phyloP scores from a whole-genome alignment of 2,888 invertebrate species.

The Helicoverpa assulta region DNA sequence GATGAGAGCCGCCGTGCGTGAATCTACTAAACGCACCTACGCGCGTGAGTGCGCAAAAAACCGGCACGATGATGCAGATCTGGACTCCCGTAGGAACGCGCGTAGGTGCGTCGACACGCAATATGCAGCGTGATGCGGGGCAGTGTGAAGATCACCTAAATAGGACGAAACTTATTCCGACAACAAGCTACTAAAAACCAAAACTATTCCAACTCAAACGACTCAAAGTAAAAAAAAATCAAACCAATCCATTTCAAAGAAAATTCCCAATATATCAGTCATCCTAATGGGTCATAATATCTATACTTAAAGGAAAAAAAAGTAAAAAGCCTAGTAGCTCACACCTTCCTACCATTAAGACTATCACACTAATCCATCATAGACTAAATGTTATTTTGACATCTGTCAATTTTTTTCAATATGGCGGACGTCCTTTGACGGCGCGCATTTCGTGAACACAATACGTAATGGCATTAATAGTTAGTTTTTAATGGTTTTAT shows the following conservation, averaged over 20 bases:
- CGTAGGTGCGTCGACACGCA: too few species aligned
- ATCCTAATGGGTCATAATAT: slow-evolving; percentile 28
- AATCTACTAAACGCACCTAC: too few species aligned
- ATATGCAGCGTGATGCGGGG: too few species aligned
- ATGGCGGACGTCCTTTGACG: slow-evolving; percentile 56
- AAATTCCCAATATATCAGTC: not conserved
- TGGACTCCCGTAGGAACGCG: too few species aligned
- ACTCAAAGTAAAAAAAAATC: not conserved
- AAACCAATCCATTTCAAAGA: not conserved
- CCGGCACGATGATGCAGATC: too few species aligned
- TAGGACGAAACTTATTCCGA: too few species aligned
- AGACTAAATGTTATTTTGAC: slow-evolving; percentile 81
- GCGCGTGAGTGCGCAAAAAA: too few species aligned
- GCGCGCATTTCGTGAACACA: slow-evolving; percentile 52
- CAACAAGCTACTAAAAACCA: not conserved
- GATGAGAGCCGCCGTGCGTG: too few species aligned
- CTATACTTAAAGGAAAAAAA: slow-evolving; percentile 6
- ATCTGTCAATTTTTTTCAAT: slow-evolving; percentile 82
- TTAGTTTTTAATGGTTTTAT: slow-evolving; percentile 41
- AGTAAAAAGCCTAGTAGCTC: slow-evolving; percentile 38
- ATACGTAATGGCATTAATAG: slow-evolving; percentile 36
- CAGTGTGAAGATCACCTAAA: too few species aligned
- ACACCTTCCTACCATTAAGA: slow-evolving; percentile 43
- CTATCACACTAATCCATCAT: slow-evolving; percentile 61
- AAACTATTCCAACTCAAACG: not conserved